Percentiles rank a stretch among this genome's conserved stretches.
Conservation (phyloP, 2,113 vertebrate species). For the Anolis sagrei region DNA sequence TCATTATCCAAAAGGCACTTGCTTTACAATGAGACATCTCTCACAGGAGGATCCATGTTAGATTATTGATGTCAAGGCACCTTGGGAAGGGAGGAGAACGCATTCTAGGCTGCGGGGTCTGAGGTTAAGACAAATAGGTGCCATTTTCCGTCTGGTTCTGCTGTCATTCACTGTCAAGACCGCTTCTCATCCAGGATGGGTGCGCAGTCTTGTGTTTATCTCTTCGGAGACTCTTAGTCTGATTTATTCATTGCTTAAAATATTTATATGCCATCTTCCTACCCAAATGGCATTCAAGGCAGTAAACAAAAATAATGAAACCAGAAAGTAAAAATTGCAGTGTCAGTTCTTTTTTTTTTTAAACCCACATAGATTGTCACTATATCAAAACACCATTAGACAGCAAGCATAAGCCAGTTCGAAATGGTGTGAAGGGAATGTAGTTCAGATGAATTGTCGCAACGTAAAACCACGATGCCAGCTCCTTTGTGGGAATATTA, state of each 20-base stretch:
- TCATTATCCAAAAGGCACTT: slow-evolving; percentile 1
- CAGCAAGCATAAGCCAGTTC: background rate
- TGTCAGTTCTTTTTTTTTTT: background rate
- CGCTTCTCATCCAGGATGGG: background rate
- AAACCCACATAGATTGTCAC: background rate
- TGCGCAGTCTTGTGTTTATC: background rate
- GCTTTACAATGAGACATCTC: background rate
- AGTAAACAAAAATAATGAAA: background rate
- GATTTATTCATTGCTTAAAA: background rate
- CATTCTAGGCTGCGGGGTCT: background rate
- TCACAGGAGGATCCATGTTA: background rate
- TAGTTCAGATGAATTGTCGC: background rate
- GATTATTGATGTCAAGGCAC: background rate
- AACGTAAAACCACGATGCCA: background rate
- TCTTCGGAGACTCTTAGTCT: too few relatives aligned
- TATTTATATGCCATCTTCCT: background rate
- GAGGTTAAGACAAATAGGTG: background rate
- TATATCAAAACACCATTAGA: background rate
- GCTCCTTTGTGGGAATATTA: background rate
- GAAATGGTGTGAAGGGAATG: background rate
- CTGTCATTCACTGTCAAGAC: background rate
- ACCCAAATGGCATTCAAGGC: background rate
- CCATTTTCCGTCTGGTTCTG: background rate
- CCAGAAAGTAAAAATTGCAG: background rate
- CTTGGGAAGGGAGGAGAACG: background rate